Evolutionary conservation across 2,888 invertebrate genomes (phyloP), one percentile per base, ranked within the genome.

Genomic region (Myopa testacea): DNA sequence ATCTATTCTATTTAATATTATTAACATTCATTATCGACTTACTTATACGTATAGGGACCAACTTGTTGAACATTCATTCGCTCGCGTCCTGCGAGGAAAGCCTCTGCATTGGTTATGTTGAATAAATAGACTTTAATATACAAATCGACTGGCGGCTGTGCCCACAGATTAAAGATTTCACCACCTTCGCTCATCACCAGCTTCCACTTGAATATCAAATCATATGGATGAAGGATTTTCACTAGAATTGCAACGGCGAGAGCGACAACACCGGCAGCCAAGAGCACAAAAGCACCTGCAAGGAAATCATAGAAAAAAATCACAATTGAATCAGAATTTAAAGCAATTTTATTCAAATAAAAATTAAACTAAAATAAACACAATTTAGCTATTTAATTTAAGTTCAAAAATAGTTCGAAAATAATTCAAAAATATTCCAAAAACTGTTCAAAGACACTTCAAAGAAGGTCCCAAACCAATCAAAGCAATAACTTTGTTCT

Each of bases 1-100:
- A 52, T 26, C 2, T 3, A 52, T 50, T 58, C 0, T 37, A 37
- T 38, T 58, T 40, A 34, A 69, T 55, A 34, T 52, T 52, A 16
- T 52, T 52, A 58, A 58, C 26, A 72, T 71, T 2, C 10, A n/a
- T 40, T 40, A 34, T 63, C 19, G 3, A 90, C 92, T 91, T 90
- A 97, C 97, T 93, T 94, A 90, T 97, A 98, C 0, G 96, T 95
- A 86, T 95, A 96, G 0, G 96, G 97, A 0, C 97, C 97, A 12
- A 95, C 92, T 90, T 97, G 93, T 82, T 94, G 90, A 3, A 96
- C 91, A 74, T 91, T 91, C 37, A 96, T 88, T 84, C 94, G 95
- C 58, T 91, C 91, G 5, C 92, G 93, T 0, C 95, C 95, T 0
- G 92, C 90, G 87, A 96, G 90, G 87, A 93, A 96, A 5, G 93